Conservation (phyloP, 2,113 vertebrate genomes). For the Hippocampus barbouri region DNA sequence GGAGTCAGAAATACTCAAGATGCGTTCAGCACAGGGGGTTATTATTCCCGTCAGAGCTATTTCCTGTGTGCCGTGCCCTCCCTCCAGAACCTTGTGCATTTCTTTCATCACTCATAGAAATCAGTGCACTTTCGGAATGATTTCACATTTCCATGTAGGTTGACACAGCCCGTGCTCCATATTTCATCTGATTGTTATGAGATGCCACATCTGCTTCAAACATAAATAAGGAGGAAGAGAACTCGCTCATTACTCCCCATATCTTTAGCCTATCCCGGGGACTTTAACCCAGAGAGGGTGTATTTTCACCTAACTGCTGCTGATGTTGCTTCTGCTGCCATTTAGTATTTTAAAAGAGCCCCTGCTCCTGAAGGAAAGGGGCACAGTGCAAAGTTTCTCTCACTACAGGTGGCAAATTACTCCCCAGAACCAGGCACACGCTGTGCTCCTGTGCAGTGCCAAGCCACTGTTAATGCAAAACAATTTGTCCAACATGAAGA, state of each 20-base stretch:
- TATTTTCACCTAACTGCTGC: conserved; percentile 62
- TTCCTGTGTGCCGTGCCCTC: conserved; percentile 25
- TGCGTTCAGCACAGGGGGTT: conserved; percentile 9
- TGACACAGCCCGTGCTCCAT: conserved; percentile 35
- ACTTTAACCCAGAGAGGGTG: conserved; percentile 39
- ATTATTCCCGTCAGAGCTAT: conserved; percentile 22
- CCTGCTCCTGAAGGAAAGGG: conserved; percentile 32
- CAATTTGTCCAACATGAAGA: conserved; percentile 72
- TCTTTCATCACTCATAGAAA: conserved; percentile 34
- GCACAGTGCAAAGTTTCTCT: conserved; percentile 54
- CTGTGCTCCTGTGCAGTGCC: conserved; percentile 27
- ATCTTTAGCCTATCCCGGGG: conserved; percentile 30
- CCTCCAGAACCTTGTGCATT: conserved; percentile 26
- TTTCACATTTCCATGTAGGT: conserved; percentile 34
- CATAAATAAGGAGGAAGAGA: conserved; percentile 10
- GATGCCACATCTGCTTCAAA: conserved; percentile 23
- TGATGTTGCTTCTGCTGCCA: conserved; percentile 45
- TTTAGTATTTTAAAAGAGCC: conserved; percentile 49
- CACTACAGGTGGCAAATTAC: conserved; percentile 67
- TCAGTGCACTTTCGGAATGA: conserved; percentile 35
- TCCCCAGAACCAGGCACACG: conserved; percentile 60
- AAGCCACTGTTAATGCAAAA: conserved; percentile 63
- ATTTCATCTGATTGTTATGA: conserved; percentile 25
- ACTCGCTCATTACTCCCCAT: conserved; percentile 43
- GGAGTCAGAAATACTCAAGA: conserved; percentile 10